Base-by-base conservation (phyloP, 2,888 invertebrate genomes). In the Hirtodrosophila trivittata region DNA sequence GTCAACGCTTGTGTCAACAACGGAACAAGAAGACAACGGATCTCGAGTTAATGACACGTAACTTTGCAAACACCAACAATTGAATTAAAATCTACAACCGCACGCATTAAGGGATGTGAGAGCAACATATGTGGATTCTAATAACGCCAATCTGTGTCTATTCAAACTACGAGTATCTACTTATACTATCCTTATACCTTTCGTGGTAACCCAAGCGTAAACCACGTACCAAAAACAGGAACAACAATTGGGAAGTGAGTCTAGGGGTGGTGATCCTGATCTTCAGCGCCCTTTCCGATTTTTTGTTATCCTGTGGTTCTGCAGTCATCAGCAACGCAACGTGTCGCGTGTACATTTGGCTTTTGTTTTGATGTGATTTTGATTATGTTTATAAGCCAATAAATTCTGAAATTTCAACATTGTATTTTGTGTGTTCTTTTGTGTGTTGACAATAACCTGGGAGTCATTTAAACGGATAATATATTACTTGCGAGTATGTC, bases 361-460 rank as follows among this genome's bases (percentile, higher is more conserved):
- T 60, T 57, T 84, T 83, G 85, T 83, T 86, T 75, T 83, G 87
- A 83, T 83, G 68, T 16, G 73, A 75, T 69, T 83, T 77, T 81
- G 87, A 83, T 83, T 75, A 86, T 81, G 82, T 86, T 86, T 84
- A 73, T 67, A 66, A 56, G 67, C 50, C 56, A 77, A 86, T 86
- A 83, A 83, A 78, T 78, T 81, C 41, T 21, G n/a, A 63, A 72
- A 49, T 58, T 49, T 58, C 38, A 33, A 55, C 62, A 66, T 52
- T 51, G 37, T 12, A 33, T 41, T 33, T 39, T 46, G 16, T 39
- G 13, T 28, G 18, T 38, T 57, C 43, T 57, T 66, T 67, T 78
- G 57, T 68, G 21, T 35, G 33, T 16, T 60, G 50, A 67, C 60
- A 75, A 69, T 47, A 55, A 51, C 32, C 45, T 55, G 62, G 39